These are phyloP conservation scores for Zophobas morio DNA, from an alignment of 1,140 invertebrate genomes.

Conservation along the genomic window DNA sequence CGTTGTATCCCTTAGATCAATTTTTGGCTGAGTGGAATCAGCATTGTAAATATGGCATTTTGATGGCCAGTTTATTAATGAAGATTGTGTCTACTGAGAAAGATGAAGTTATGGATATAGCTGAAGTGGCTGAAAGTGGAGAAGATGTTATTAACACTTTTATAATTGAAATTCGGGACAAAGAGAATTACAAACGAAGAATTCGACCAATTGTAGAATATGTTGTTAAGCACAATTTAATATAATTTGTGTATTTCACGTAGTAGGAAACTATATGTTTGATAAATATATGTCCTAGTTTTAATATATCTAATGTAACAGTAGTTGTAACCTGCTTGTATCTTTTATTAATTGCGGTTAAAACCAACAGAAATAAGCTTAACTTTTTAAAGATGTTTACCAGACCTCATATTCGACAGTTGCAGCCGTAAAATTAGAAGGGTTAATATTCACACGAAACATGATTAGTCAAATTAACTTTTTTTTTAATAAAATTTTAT, in stretches of 20 bases:
- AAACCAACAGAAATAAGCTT: too few species aligned
- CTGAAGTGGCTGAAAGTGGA: conserved; percentile 7
- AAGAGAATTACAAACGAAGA: conserved; percentile 6
- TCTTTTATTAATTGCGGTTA: too few species aligned
- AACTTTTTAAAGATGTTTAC: too few species aligned
- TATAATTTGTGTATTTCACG: not conserved
- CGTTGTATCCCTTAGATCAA: conserved; percentile 67
- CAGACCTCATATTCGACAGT: too few species aligned
- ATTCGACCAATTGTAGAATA: conserved; percentile 3
- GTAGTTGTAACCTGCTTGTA: too few species aligned
- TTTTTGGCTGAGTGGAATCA: conserved; percentile 48
- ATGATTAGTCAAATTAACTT: too few species aligned
- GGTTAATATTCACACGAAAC: too few species aligned
- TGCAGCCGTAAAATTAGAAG: too few species aligned
- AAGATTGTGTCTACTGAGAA: conserved; percentile 2
- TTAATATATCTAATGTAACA: too few species aligned
- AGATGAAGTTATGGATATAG: conserved; percentile 17
- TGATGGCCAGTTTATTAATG: conserved; percentile 52
- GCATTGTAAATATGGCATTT: conserved; percentile 61
- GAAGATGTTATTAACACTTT: not conserved
- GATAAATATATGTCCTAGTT: too few species aligned
- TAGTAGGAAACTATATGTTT: too few species aligned
- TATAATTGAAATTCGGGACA: not conserved
- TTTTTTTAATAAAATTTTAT: too few species aligned
- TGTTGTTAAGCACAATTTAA: conserved; percentile 25